Base-by-base conservation (phyloP, 92 coral and sea anemone species). In the Pocillopora meandrina region DNA sequence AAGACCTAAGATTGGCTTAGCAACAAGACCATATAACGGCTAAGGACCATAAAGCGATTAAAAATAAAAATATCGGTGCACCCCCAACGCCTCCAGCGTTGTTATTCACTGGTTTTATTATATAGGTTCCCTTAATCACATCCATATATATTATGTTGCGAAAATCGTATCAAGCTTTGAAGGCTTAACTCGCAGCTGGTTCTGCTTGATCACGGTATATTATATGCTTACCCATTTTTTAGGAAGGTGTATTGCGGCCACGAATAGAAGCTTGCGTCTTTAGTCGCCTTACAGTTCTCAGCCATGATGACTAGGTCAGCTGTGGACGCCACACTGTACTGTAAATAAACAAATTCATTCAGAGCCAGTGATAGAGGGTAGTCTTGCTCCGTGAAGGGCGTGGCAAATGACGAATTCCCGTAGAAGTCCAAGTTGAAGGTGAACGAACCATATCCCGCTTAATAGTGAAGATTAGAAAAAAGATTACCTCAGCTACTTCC, bases 201-300 rank as follows among this genome's bases (percentile, higher is more conserved):
- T 42, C 49, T 42, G 49, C 49, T 42, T 42, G 49, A 42, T 42
- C 49, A 42, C 7, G 49, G 49, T 42, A 42, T 42, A 42, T 3
- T 42, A 42, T 42, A 17, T n/a, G 55, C 90, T 65, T 65, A 80
- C 90, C 90, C 90, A 5, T 82, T 80, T 67, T 83, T 75, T 20
- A 86, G 60, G 49, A 86, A 20, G 15, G 71, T 70, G 73, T 80
- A 86, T 35, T 86, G 86, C 5, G 86, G 90, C 61, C 52, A 70
- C 10, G 90, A 82, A 18, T 86, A 73, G 15, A 76, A 75, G 20
- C 75, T 80, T 9, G 57, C 73, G 12, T 81, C 59, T 56, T 74
- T 81, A 13, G 90, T 86, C 13, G 90, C 90, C 19, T 76, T 70
- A 34, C 90, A 86, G 81, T 80, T 86, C 63, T 72, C 81, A 16